Base-by-base conservation (phyloP, 2,888 invertebrate genomes). In the Stegana nigrithorax region DNA sequence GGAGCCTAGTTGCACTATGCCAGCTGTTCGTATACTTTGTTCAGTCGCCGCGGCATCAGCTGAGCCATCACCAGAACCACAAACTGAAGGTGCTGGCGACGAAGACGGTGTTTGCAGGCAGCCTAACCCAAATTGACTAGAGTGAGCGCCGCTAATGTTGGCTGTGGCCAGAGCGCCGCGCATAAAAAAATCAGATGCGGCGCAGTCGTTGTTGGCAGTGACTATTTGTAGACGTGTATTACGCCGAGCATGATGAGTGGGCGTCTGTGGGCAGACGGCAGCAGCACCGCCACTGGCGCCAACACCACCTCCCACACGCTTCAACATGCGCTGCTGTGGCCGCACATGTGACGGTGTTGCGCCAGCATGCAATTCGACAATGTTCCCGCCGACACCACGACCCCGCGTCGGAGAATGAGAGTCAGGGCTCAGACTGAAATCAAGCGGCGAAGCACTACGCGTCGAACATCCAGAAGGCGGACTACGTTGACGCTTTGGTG, bases 221-320 rank as follows among this genome's bases (percentile, higher is more conserved):
- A 75, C 75, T n/a, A 74, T 70, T 47, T 81, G 80, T 10, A 83
- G 69, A 12, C 83, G 83, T 7, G 79, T 75, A 70, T 90, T 88
- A 51, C 91, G 89, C 44, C 92, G 87, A 1, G 93, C 92, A 79
- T 93, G 94, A 84, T 95, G 95, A 0, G 94, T 95, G 0, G 95
- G 95, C 0, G 95, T 95, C 0, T 95, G 95, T 2, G 94, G 94
- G 79, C 94, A 94, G 67, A 93, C 90, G 0, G 91, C 89, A 44
- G 87, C 85, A 8, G 19, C 12, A 21, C 59, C 53, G 26, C 60
- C 61, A 5, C 66, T 63, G 0, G 66, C 70, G 14, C 79, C 79
- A 2, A 63, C 72, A 21, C 78, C 81, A 14, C 81, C 83, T 3
- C 80, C 83, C 57, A 90, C 89, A 55, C 91, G 86, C 4, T 90